phyloP scores from a whole-genome alignment of 92 coral and sea anemone genomes.

The Nematostella vectensis region DNA sequence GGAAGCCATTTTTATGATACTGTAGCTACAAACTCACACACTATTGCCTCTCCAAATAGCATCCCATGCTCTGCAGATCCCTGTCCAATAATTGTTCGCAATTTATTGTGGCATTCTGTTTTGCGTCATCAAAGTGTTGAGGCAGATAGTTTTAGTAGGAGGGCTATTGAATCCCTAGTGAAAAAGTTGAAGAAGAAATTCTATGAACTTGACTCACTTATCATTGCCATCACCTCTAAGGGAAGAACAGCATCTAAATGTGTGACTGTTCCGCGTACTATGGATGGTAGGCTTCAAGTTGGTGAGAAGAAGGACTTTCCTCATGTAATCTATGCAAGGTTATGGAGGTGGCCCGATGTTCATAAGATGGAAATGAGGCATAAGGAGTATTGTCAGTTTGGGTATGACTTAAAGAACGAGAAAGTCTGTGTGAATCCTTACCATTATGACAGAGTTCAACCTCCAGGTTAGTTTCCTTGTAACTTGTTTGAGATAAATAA shows the following conservation, averaged over 20 bases:
- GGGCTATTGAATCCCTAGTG: slow-evolving; percentile 94
- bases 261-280: slow-evolving; percentile 93
- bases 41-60: slow-evolving; percentile 51
- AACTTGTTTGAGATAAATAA: no score
- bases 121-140: slow-evolving; percentile 83
- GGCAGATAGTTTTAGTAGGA: slow-evolving; percentile 87
- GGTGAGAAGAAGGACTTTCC: slow-evolving; percentile 99
- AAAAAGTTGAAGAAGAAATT: slow-evolving; percentile 92
- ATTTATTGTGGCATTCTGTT: slow-evolving; percentile 91
- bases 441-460: slow-evolving; percentile 98
- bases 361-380: slow-evolving; percentile 99
- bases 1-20: slow-evolving; percentile 37
- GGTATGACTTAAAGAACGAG: slow-evolving; percentile 92
- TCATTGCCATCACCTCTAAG: slow-evolving; percentile 90
- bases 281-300: slow-evolving; percentile 98
- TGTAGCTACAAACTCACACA: slow-evolving; percentile 40
- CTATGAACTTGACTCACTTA: slow-evolving; percentile 89
- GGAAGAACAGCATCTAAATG: slow-evolving; percentile 98
- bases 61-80: slow-evolving; percentile 98
- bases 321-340: slow-evolving; percentile 96
- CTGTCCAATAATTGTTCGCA: slow-evolving; percentile 93
- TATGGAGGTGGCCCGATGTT: slow-evolving; percentile 99
- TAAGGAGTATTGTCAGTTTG: slow-evolving; percentile 93
- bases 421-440: slow-evolving; percentile 99
- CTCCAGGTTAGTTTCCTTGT: slow-evolving; percentile 68